A percentile compares a stretch with the other conserved stretches of the same genome.
Evolutionary conservation across 2,888 invertebrate species (phyloP).

Genomic region (Lasioglossum pauxillum): DNA sequence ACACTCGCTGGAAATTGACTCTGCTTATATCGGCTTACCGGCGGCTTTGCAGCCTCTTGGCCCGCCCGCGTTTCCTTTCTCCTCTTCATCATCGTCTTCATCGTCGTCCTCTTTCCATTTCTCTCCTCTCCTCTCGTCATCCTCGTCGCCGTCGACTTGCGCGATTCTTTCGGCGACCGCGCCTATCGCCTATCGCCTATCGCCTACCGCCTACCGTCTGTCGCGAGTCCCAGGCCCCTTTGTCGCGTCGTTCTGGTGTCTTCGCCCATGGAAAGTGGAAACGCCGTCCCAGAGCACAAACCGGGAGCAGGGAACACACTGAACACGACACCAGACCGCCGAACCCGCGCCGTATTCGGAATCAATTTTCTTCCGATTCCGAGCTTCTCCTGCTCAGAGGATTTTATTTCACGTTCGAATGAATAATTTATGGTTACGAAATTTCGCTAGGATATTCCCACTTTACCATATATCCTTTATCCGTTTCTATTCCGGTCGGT

Average conservation of each 20-base stretch:
- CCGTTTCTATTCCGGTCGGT: slow-evolving; percentile 5
- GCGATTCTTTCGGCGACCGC: slow-evolving; percentile 46
- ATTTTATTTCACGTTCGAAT: slow-evolving; percentile 41
- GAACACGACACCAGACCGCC: not conserved
- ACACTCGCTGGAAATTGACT: slow-evolving; percentile 75
- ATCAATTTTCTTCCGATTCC: slow-evolving; percentile 38
- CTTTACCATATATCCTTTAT: not conserved
- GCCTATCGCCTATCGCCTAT: slow-evolving; percentile 48
- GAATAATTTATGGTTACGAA: slow-evolving; percentile 54
- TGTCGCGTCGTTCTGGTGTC: slow-evolving; percentile 31
- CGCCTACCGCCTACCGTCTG: slow-evolving; percentile 59
- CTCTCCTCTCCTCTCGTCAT: not conserved
- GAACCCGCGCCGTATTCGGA: not conserved
- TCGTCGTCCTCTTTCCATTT: not conserved
- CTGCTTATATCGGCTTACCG: slow-evolving; percentile 74
- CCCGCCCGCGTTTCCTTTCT: slow-evolving; percentile 50
- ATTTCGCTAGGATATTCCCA: not conserved
- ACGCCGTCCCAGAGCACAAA: slow-evolving; percentile 7
- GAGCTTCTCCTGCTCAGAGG: not conserved
- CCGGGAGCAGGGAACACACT: not conserved
- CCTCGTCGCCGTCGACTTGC: not conserved
- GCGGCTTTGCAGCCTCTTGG: slow-evolving; percentile 67
- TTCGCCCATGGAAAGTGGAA: not conserved
- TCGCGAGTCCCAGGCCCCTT: slow-evolving; percentile 45
- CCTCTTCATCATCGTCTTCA: slow-evolving; percentile 8